Evolutionary conservation across 2,888 invertebrate genomes (phyloP).

Genomic region (Ormyrus rosae): DNA sequence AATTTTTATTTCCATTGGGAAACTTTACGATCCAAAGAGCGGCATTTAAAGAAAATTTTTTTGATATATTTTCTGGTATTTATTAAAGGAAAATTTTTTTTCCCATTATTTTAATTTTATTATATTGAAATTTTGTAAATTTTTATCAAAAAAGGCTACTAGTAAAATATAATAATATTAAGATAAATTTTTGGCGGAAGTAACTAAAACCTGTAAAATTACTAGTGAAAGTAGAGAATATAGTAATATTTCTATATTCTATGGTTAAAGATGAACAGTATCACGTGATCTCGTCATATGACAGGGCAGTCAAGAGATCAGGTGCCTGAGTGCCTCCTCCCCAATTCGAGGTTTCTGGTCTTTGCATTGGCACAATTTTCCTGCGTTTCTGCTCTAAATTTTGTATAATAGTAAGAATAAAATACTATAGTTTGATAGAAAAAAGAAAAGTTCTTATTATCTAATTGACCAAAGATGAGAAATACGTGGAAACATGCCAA

Average conservation of each 20-base stretch:
- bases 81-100: too few species aligned
- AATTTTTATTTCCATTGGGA: too few species aligned
- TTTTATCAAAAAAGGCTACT: too few species aligned
- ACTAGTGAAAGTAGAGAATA: not conserved
- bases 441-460: not conserved
- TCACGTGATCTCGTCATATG: constrained; percentile 49
- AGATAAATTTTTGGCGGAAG: too few species aligned
- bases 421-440: not conserved
- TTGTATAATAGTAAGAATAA: not conserved
- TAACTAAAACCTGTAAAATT: too few species aligned
- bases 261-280: not conserved
- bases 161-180: too few species aligned
- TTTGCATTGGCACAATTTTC: not conserved
- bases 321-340: not conserved
- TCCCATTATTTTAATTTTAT: too few species aligned
- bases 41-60: too few species aligned
- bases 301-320: constrained; percentile 39
- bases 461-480: not conserved
- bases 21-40: too few species aligned
- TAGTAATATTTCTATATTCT: too few species aligned
- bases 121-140: too few species aligned
- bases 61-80: too few species aligned
- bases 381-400: not conserved
- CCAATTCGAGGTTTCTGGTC: not conserved
- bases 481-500: not conserved